A percentile compares a stretch with the other conserved stretches of the same genome.
phyloP scores from a whole-genome alignment of 2,113 vertebrate species.

The Thryonomys swinderianus region DNA sequence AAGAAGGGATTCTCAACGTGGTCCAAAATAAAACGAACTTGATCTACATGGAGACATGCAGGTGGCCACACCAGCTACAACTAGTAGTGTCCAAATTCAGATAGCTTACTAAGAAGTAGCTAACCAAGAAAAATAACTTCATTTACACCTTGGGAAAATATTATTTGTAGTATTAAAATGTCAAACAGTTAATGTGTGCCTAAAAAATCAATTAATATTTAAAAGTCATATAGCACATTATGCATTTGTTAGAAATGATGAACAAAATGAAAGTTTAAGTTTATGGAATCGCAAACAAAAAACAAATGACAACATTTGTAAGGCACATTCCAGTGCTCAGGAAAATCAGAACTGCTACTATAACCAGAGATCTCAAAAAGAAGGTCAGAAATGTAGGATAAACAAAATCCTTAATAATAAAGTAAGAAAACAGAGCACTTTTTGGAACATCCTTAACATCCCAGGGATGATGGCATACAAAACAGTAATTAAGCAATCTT shows the following conservation, averaged over 20 bases:
- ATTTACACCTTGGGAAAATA: background rate
- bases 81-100: background rate
- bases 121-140: slow-evolving; percentile 42
- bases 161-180: slow-evolving; percentile 23
- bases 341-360: background rate
- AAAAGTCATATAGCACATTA: background rate
- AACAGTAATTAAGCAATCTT: background rate
- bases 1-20: background rate
- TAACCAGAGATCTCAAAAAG: background rate
- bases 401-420: background rate
- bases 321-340: background rate
- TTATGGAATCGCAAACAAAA: background rate
- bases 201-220: background rate
- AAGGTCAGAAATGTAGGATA: background rate
- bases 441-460: background rate
- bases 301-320: background rate
- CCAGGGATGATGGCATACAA: background rate
- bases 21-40: background rate
- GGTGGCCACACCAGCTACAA: background rate
- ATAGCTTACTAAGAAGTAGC: background rate
- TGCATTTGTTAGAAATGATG: background rate
- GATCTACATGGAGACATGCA: background rate
- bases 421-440: background rate
- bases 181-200: background rate
- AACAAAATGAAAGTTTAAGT: background rate